Evolutionary conservation across 2,888 invertebrate species (phyloP).

Genomic region (Cantharis rustica): DNA sequence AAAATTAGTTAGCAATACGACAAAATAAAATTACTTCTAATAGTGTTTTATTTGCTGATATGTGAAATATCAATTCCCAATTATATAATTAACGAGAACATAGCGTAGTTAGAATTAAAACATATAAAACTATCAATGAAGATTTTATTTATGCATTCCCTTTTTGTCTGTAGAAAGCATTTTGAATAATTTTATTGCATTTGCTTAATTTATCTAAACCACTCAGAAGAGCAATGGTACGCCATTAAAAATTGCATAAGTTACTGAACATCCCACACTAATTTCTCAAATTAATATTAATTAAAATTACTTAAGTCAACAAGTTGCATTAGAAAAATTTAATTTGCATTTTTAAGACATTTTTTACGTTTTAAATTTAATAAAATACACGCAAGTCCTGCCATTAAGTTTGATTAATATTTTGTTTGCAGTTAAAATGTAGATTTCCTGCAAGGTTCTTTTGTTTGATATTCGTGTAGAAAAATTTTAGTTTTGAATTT

Average conservation of each 20-base stretch:
- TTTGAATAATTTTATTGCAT: background rate
- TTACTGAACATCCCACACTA: background rate
- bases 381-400: background rate
- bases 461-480: background rate
- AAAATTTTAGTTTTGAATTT: background rate
- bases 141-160: background rate
- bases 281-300: background rate
- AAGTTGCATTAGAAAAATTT: background rate
- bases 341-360: background rate
- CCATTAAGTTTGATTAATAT: background rate
- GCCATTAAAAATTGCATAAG: background rate
- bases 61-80: too few species aligned
- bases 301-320: background rate
- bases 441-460: background rate
- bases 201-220: background rate
- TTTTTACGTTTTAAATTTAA: background rate
- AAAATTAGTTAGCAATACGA: too few species aligned
- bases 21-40: too few species aligned
- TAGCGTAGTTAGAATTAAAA: background rate
- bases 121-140: background rate
- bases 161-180: background rate
- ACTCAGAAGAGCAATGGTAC: background rate
- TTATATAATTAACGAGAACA: background rate
- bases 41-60: too few species aligned
- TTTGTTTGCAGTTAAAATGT: background rate